These are phyloP conservation scores for Plotosus lineatus DNA, from an alignment of 2,113 vertebrate genomes.

Conservation along the genomic window DNA sequence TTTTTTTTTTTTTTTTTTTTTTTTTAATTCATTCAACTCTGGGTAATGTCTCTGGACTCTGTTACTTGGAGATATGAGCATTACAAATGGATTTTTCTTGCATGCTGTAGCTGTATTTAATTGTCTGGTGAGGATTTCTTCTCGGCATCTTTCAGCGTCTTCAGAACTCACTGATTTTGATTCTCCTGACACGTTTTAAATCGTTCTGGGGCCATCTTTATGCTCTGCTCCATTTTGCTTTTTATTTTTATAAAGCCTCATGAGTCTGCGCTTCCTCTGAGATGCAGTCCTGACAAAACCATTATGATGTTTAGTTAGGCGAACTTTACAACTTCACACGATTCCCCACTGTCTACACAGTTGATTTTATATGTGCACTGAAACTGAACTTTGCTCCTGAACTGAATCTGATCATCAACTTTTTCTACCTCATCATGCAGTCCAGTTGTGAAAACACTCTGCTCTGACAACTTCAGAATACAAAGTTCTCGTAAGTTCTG, in stretches of 20 bases:
- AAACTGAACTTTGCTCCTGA: too few species aligned
- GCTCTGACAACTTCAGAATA: too few species aligned
- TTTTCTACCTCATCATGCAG: too few species aligned
- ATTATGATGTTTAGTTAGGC: conserved; percentile 52
- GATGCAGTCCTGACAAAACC: conserved; percentile 43
- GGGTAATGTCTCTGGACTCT: neutral
- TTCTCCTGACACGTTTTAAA: conserved; percentile 35
- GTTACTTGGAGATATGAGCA: neutral
- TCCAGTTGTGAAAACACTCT: too few species aligned
- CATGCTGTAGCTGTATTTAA: conserved; percentile 18
- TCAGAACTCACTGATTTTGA: conserved; percentile 11
- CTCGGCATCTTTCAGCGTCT: neutral
- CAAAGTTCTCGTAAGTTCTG: too few species aligned
- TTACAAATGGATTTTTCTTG: conserved; percentile 40
- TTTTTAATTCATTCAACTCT: too few species aligned
- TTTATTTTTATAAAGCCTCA: conserved; percentile 18
- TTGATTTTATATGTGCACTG: too few species aligned
- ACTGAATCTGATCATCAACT: too few species aligned
- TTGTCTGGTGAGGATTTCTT: conserved; percentile 26
- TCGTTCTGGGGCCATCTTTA: neutral
- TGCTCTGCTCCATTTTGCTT: conserved; percentile 3
- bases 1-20: too few species aligned
- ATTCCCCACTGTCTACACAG: neutral
- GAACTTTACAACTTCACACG: conserved; percentile 37
- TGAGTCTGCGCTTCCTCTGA: conserved; percentile 8